Evolutionary conservation across 2,113 vertebrate genomes (phyloP), one percentile per base, ranked within the genome.

Genomic region (Melanocharis versteri): DNA sequence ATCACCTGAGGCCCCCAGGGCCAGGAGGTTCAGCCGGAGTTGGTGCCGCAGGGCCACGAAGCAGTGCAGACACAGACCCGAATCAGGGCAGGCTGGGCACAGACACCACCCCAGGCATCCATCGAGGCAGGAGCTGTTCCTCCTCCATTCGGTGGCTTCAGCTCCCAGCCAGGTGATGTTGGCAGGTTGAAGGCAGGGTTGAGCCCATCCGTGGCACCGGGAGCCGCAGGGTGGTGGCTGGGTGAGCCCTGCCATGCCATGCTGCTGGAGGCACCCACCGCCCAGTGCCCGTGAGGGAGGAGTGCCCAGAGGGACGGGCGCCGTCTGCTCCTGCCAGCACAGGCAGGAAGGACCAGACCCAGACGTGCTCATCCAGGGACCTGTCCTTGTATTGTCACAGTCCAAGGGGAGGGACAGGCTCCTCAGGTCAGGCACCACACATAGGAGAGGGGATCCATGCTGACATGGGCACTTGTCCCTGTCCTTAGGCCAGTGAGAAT

Each of bases 341-440:
- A 2, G 68, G 80, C 80, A 83, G 89, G 76, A 97, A 95, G 83
- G 93, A 96, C 83, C 24, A 91, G 81, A 97, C 83, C 94, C 89
- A 96, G 86, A 94, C 69, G 4, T 45, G 76, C 61, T 92, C 79
- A 75, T 84, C 94, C 79, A 57, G 90, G 87, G 65, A 94, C 81
- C 80, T 0, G 48, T 90, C 94, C 83, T 89, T 95, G 69, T 97
- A 97, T 95, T 96, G 61, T 64, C 86, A 78, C 51, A 44, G 91
- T 51, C 83, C 61, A 86, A 44, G n/a, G 40, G 23, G 35, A 80
- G 50, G 30, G 40, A 39, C 2, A 6, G 61, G 84, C 44, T 91
- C 61, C 82, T 90, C 18, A 0, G 1, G 35, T 42, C 5, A 2
- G 44, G 48, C 66, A 82, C 26, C 39, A n/a, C 0, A 7, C 3